Evolutionary conservation across 1,140 invertebrate species (phyloP).

Genomic region (Drosophila lini): DNA sequence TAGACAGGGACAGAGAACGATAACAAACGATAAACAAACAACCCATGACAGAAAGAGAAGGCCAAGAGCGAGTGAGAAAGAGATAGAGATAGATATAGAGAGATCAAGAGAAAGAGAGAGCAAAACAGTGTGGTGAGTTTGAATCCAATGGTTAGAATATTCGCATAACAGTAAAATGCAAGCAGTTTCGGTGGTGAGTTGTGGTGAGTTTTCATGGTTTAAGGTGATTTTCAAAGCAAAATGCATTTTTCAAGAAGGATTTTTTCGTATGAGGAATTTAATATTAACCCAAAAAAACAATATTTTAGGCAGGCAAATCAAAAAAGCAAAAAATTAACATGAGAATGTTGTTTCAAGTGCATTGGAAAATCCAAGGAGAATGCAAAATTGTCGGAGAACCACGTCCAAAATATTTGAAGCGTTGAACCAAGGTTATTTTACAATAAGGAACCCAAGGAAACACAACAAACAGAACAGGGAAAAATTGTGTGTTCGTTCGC

Average conservation of each 20-base stretch:
- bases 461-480: constrained; percentile 5
- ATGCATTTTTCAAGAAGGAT: neutral
- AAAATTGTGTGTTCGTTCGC: constrained; percentile 16
- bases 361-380: neutral
- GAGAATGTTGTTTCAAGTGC: neutral
- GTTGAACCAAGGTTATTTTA: constrained; percentile 27
- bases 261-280: neutral
- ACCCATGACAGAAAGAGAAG: constrained; percentile 2
- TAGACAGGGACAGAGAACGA: neutral
- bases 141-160: constrained; percentile 13
- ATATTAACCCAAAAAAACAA: neutral
- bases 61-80: neutral
- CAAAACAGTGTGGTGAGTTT: constrained; percentile 33
- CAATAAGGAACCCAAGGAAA: neutral
- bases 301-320: constrained; percentile 29
- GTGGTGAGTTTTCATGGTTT: constrained; percentile 23
- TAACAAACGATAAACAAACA: neutral
- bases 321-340: neutral
- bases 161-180: constrained; percentile 31
- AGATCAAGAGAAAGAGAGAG: neutral
- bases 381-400: constrained; percentile 5
- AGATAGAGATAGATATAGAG: neutral
- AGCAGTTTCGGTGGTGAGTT: constrained; percentile 16
- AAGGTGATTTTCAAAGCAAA: neutral
- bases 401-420: constrained; percentile 44